phyloP scores from a whole-genome alignment of 37 sponge, comb jelly and placozoan genomes.

The Oscarella lobularis region DNA sequence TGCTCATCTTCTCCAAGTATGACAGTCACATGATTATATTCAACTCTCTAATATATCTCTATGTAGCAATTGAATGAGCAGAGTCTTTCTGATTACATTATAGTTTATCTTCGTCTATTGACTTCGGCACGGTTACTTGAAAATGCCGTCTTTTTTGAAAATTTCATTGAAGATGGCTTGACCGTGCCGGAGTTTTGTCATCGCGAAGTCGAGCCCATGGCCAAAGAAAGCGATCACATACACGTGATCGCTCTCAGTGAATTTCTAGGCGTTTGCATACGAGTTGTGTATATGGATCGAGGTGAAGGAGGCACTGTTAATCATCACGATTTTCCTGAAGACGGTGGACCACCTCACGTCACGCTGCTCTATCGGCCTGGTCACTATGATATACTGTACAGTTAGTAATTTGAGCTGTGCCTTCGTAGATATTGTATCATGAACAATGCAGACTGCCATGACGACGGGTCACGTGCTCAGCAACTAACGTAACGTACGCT shows the following conservation, averaged over 20 bases:
- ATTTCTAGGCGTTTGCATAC: constrained; percentile 55
- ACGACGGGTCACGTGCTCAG: not conserved
- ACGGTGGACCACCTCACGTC: constrained; percentile 32
- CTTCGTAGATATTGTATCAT: not conserved
- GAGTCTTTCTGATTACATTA: constrained; percentile 71
- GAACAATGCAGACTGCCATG: not conserved
- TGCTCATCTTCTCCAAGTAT: constrained; percentile 34
- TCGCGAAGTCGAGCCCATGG: constrained; percentile 97
- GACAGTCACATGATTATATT: too few relatives aligned
- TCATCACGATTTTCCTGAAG: constrained; percentile 79
- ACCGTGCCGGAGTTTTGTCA: constrained; percentile 78
- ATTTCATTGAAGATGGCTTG: constrained; percentile 64
- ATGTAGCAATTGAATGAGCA: constrained; percentile 75
- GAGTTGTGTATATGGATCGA: constrained; percentile 93
- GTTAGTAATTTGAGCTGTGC: not conserved
- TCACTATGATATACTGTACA: constrained; percentile 90
- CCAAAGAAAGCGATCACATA: constrained; percentile 85
- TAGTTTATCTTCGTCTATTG: constrained; percentile 82
- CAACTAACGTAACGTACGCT: not conserved
- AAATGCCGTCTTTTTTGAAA: constrained; percentile 73
- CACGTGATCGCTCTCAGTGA: constrained; percentile 84
- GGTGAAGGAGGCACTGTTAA: constrained; percentile 72
- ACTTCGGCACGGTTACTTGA: constrained; percentile 72
- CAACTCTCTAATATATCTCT: too few relatives aligned
- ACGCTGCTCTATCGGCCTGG: constrained; percentile 93